Conservation (phyloP, 1,140 invertebrate species). For the Pantala flavescens region DNA sequence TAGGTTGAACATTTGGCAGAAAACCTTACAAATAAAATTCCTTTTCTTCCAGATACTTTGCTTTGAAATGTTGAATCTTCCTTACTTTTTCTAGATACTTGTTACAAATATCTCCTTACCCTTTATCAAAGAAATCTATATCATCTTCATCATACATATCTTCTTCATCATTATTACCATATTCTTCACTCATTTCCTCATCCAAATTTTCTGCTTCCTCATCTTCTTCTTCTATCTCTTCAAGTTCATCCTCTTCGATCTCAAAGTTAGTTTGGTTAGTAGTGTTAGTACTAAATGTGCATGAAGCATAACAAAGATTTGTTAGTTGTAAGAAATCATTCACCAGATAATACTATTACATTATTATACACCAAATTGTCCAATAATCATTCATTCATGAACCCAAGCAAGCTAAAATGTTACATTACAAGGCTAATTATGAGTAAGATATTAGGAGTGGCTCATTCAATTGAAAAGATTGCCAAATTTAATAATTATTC, state of each 20-base stretch:
- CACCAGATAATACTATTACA: neutral
- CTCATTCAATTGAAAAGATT: no score
- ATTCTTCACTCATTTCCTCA: constrained; percentile 33
- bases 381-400: neutral
- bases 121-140: constrained; percentile 21
- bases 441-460: no score
- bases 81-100: no score
- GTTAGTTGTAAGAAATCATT: neutral
- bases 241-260: constrained; percentile 35
- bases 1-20: no score
- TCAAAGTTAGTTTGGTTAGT: constrained; percentile 27
- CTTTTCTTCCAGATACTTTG: no score
- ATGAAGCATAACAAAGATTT: constrained; percentile 11
- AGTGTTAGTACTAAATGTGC: constrained; percentile 16
- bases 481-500: constrained; percentile 17
- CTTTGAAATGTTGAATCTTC: no score
- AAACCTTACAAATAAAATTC: no score
- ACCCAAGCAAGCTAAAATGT: no score
- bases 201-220: constrained; percentile 36
- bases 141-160: constrained; percentile 23
- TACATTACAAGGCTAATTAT: no score
- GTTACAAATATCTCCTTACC: constrained; percentile 16
- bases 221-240: constrained; percentile 37
- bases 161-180: constrained; percentile 25
- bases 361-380: constrained; percentile 18